Conservation (phyloP, 2,113 vertebrate species). For the Pygoscelis adeliae region DNA sequence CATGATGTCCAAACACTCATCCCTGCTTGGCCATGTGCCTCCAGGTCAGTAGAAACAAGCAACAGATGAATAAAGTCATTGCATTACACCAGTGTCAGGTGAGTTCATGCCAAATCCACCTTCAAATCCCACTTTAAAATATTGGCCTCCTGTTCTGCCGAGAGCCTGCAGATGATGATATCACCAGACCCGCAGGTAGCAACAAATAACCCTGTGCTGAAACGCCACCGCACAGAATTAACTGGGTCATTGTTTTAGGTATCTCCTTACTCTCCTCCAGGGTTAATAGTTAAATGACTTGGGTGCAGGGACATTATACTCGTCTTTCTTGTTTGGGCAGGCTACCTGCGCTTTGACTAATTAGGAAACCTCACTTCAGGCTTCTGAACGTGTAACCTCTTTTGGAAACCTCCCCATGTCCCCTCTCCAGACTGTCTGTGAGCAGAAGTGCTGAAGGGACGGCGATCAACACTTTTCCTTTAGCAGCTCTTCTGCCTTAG, state of each 20-base stretch:
- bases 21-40: neutral
- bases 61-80: neutral
- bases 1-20: neutral
- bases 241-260: constrained; percentile 50
- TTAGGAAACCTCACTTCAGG: constrained; percentile 17
- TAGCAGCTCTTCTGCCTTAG: neutral
- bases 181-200: constrained; percentile 26
- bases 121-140: neutral
- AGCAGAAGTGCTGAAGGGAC: neutral
- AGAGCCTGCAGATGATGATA: neutral
- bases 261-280: constrained; percentile 40
- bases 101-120: neutral
- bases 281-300: constrained; percentile 58
- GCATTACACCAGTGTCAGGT: neutral
- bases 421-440: neutral
- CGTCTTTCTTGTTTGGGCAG: constrained; percentile 51
- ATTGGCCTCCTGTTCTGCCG: neutral
- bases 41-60: neutral
- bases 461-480: rapidly evolving
- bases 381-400: neutral
- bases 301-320: constrained; percentile 34
- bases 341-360: neutral
- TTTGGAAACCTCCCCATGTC: neutral
- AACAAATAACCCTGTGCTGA: constrained; percentile 13
- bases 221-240: neutral